Evolutionary conservation across 2,797 vertebrate species (phyloP).

Genomic region (Paedocypris micromegethes): DNA sequence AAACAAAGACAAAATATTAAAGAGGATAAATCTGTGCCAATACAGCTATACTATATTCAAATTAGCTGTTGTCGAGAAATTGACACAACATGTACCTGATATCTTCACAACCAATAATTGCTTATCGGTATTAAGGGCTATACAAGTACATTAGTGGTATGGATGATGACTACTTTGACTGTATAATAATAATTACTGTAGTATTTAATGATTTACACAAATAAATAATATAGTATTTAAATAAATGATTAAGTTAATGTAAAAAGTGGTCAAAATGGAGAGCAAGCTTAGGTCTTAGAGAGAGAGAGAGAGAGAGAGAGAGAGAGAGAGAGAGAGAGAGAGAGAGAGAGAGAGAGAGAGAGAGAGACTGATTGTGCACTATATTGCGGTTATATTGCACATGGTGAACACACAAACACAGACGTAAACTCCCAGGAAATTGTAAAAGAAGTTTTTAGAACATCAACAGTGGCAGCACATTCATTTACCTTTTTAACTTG

Average conservation of each 20-base stretch:
- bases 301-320: no score
- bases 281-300: no score
- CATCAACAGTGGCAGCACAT: constrained; percentile 47
- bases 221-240: constrained; percentile 60
- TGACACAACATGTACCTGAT: constrained; percentile 47
- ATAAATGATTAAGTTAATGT: constrained; percentile 28
- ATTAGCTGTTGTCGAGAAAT: constrained; percentile 65
- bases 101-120: constrained; percentile 67
- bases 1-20: constrained; percentile 28
- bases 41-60: constrained; percentile 57
- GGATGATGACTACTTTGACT: constrained; percentile 71
- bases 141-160: constrained; percentile 76
- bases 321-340: no score
- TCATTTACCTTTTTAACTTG: constrained; percentile 54
- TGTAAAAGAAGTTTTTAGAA: constrained; percentile 33
- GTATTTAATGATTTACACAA: constrained; percentile 18
- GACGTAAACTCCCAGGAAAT: constrained; percentile 22
- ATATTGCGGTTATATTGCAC: no score
- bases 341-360: no score
- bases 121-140: constrained; percentile 82
- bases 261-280: no score
- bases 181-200: constrained; percentile 39
- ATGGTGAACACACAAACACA: no score
- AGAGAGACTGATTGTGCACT: no score
- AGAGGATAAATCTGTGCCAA: constrained; percentile 15